phyloP scores from a whole-genome alignment of 2,113 vertebrate species.

The Narcine bancroftii region DNA sequence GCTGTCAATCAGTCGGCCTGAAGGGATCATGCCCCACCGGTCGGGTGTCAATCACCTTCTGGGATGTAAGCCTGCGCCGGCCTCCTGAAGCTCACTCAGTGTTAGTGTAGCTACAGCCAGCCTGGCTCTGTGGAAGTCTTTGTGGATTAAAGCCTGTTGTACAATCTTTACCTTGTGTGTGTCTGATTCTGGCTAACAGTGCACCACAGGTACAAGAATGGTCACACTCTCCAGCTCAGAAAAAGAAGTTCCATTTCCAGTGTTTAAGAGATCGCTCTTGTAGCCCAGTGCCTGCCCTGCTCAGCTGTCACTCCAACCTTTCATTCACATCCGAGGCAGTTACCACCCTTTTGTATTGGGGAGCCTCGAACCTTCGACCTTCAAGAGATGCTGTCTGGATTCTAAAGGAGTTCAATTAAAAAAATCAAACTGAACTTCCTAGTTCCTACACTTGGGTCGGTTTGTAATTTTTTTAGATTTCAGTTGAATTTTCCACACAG shows the following conservation, averaged over 20 bases:
- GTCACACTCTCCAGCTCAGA: not conserved
- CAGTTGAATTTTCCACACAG: not conserved
- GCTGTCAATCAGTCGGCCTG: no score
- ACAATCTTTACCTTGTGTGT: no score
- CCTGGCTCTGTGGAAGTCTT: no score
- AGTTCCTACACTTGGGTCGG: no score
- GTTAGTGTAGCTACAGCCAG: no score
- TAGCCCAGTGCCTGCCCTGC: not conserved
- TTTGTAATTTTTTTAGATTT: conserved; percentile 14
- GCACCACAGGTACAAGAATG: no score
- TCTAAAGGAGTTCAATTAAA: not conserved
- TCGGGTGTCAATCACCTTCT: no score
- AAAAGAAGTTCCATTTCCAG: not conserved
- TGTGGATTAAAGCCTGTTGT: no score
- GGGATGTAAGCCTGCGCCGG: no score
- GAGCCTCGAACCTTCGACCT: not conserved
- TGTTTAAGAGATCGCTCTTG: not conserved
- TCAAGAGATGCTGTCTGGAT: not conserved
- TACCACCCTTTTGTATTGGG: not conserved
- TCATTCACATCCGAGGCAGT: not conserved
- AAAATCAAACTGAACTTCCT: not conserved
- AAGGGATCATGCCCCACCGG: no score
- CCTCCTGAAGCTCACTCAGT: no score
- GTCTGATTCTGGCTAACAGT: no score
- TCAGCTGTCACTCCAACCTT: not conserved